Conservation (phyloP, 2,888 invertebrate species). For the Melinopterus prodromus region DNA sequence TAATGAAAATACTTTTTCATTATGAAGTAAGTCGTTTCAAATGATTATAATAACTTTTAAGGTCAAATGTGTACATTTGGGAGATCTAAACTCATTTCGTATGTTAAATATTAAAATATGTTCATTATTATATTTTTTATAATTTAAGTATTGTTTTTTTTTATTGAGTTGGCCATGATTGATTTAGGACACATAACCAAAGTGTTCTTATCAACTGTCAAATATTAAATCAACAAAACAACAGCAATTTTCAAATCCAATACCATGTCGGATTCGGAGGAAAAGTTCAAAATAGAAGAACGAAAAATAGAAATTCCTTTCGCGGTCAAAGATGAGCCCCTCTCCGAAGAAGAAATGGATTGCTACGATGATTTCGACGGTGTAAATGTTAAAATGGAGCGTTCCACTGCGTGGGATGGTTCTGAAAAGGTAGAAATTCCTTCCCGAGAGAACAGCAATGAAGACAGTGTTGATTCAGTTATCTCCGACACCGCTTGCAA, state of each 20-base stretch:
- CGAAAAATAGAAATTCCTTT: background rate
- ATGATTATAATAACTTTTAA: no score
- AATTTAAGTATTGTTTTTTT: no score
- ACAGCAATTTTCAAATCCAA: background rate
- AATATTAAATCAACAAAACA: background rate
- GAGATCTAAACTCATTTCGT: no score
- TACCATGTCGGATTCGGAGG: background rate
- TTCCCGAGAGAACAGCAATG: conserved; percentile 5
- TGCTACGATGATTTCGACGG: background rate
- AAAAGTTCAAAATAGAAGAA: conserved; percentile 4
- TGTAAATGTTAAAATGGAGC: conserved; percentile 22
- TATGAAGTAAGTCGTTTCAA: no score
- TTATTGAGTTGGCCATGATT: no score
- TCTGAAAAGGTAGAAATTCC: conserved; percentile 25
- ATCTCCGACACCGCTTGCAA: conserved; percentile 44
- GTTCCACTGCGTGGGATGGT: conserved; percentile 24
- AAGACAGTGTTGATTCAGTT: conserved; percentile 23
- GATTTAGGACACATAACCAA: background rate
- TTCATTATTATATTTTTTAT: no score
- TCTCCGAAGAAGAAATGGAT: conserved; percentile 28
- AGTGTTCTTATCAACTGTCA: background rate
- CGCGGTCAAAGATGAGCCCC: conserved; percentile 28
- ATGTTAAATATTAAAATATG: no score
- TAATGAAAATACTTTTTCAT: no score
- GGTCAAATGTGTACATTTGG: no score